A percentile compares a stretch with the other conserved stretches of the same genome.
phyloP scores from a whole-genome alignment of 2,888 invertebrate genomes.

The Mylabris sibirica region DNA sequence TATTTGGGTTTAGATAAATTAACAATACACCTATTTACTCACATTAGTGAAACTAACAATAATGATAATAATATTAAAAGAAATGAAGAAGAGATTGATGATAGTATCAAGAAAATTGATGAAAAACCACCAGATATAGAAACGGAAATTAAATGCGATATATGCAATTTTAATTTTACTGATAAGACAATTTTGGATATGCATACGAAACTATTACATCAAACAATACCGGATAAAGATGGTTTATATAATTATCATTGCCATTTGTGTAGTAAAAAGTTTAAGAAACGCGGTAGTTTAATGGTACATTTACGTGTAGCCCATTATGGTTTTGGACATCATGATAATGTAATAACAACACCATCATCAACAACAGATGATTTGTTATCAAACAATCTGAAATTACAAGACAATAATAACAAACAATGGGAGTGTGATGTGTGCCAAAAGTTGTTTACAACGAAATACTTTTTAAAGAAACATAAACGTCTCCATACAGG shows the following conservation, averaged over 20 bases:
- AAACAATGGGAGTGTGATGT: conserved; percentile 89
- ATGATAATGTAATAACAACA: conserved; percentile 15
- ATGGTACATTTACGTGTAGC: conserved; percentile 84
- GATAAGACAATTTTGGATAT: conserved; percentile 74
- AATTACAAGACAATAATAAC: conserved; percentile 71
- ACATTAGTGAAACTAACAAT: conserved; percentile 53
- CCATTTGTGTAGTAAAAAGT: conserved; percentile 79
- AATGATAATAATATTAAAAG: background rate
- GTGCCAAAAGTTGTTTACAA: conserved; percentile 84
- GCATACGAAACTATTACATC: conserved; percentile 77
- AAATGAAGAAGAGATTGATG: conserved; percentile 43
- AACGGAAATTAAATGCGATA: conserved; percentile 64
- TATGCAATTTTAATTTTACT: conserved; percentile 77
- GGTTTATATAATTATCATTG: conserved; percentile 68
- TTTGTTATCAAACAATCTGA: conserved; percentile 35
- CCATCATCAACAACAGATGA: conserved; percentile 16
- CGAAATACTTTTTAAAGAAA: conserved; percentile 88
- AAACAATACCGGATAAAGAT: conserved; percentile 54
- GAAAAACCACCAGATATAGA: conserved; percentile 38
- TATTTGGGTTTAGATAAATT: conserved; percentile 81
- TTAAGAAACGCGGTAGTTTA: conserved; percentile 82
- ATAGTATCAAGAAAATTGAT: conserved; percentile 43
- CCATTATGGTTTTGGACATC: conserved; percentile 68
- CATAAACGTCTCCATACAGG: conserved; percentile 87
- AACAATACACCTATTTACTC: conserved; percentile 83